These are phyloP conservation scores for Pseudochaenichthys georgianus DNA, from an alignment of 2,797 vertebrate species.

Conservation along the genomic window DNA sequence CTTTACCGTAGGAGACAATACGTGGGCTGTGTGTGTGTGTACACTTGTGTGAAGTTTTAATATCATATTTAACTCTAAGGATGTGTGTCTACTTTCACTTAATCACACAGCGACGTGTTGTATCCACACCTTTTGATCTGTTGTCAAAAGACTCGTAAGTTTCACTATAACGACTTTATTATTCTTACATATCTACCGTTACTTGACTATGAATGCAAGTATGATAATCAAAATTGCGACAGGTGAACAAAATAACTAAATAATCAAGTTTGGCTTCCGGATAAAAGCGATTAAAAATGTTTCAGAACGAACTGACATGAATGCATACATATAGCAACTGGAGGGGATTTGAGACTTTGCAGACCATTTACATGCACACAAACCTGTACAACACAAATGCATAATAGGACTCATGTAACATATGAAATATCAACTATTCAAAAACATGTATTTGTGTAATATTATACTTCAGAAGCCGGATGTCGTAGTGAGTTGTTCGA, in stretches of 20 bases:
- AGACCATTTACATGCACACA: too few species aligned
- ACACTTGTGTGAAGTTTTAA: background rate
- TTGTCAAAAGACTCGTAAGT: background rate
- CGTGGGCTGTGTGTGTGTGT: background rate
- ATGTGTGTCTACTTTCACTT: background rate
- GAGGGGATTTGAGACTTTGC: too few species aligned
- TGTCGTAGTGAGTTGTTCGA: background rate
- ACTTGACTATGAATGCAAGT: conserved; percentile 12
- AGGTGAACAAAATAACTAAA: background rate
- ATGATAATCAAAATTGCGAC: background rate
- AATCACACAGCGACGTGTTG: background rate
- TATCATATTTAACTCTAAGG: too few species aligned
- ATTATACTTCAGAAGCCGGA: background rate
- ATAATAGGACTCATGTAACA: too few species aligned
- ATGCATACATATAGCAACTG: too few species aligned
- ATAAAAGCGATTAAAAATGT: too few species aligned
- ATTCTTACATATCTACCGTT: background rate
- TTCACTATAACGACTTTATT: too few species aligned
- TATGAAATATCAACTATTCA: too few species aligned
- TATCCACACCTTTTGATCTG: conserved; percentile 8
- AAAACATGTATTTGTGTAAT: too few species aligned
- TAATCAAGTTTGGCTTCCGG: too few species aligned
- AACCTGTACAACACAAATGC: too few species aligned
- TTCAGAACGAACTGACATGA: too few species aligned
- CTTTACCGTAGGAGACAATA: conserved; percentile 33